Evolutionary conservation across 1,140 invertebrate genomes (phyloP).

Genomic region (Lasaia peninsularis): DNA sequence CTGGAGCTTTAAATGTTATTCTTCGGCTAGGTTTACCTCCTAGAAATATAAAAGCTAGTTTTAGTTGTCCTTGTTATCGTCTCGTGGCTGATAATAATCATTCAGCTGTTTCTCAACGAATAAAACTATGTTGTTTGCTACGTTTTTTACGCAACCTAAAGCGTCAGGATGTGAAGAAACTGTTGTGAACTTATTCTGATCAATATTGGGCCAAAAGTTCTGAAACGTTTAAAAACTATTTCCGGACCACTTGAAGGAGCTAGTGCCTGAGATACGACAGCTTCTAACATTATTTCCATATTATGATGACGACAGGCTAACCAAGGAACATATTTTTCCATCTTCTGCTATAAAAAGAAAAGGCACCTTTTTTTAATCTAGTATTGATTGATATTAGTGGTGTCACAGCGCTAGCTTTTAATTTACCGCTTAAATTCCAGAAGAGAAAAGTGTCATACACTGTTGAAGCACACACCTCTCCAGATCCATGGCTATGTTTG

Average conservation of each 20-base stretch:
- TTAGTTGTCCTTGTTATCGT: background rate
- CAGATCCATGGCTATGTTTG: background rate
- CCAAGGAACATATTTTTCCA: background rate
- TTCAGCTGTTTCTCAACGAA: no score
- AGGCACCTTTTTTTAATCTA: no score
- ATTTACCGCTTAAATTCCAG: background rate
- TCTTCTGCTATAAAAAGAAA: background rate
- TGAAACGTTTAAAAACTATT: background rate
- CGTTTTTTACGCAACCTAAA: no score
- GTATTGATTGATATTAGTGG: background rate
- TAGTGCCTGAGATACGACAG: background rate
- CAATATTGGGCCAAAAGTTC: background rate
- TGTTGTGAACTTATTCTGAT: background rate
- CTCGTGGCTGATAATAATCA: background rate
- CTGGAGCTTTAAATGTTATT: slow-evolving; percentile 5
- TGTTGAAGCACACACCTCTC: slow-evolving; percentile 2
- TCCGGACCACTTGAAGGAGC: no score
- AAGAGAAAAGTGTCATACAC: background rate
- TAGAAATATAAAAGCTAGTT: background rate
- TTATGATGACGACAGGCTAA: background rate
- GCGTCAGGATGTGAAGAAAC: no score
- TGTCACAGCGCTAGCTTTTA: background rate
- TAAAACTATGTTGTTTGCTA: no score
- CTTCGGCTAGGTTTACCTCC: background rate
- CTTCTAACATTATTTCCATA: background rate